These are phyloP conservation scores for Discoglossus pictus DNA, from an alignment of 2,797 vertebrate genomes.

Conservation along the genomic window DNA sequence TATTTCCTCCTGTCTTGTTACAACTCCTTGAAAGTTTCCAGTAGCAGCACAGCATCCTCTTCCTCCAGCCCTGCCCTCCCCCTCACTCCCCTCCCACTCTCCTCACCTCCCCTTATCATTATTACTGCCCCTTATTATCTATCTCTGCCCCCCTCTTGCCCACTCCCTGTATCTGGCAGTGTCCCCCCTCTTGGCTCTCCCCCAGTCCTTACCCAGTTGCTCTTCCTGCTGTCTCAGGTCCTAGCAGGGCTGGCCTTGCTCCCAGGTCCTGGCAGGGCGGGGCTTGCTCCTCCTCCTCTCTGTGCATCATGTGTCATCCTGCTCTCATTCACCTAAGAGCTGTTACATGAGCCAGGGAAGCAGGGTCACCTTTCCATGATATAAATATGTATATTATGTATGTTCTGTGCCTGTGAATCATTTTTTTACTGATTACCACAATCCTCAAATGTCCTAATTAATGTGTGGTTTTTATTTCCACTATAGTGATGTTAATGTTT, in stretches of 20 bases:
- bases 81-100: no score
- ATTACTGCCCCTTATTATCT: neutral
- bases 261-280: constrained; percentile 3
- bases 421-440: constrained; percentile 54
- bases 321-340: constrained; percentile 21
- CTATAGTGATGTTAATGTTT: no score
- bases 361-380: no score
- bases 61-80: no score
- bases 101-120: no score
- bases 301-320: constrained; percentile 32
- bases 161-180: neutral
- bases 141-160: neutral
- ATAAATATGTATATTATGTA: no score
- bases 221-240: constrained; percentile 33
- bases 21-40: no score
- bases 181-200: neutral
- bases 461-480: neutral
- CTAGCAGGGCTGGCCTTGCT: no score
- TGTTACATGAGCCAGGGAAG: no score
- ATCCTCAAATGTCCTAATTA: neutral
- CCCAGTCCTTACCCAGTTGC: neutral
- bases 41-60: no score
- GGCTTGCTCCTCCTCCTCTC: constrained; percentile 11
- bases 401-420: no score
- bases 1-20: no score